Percentiles rank a stretch among this genome's conserved stretches.
These are phyloP conservation scores for Rattus norvegicus DNA, from an alignment of 2,113 vertebrate genomes.

Conservation along the genomic window GRCr8 NC_086024.1:36070501-36071000, in stretches of 20 bases:
- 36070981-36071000: neutral
- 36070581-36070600: slow-evolving; percentile 29
- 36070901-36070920: neutral
- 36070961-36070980: neutral
- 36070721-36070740: neutral
- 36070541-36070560: slow-evolving; percentile 63
- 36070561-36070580: slow-evolving; percentile 38
- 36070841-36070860: neutral
- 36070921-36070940: neutral
- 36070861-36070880: neutral
- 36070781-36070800: neutral
- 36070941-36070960: neutral
- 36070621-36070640: slow-evolving; percentile 11
- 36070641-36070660: slow-evolving; percentile 32
- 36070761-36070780: neutral
- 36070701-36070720: slow-evolving; percentile 35
- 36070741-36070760: neutral
- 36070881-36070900: neutral
- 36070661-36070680: slow-evolving; percentile 48
- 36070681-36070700: slow-evolving; percentile 42
- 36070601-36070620: neutral
- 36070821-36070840: neutral
- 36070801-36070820: neutral
- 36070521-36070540: neutral
- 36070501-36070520: neutral